A percentile compares a stretch with the other conserved stretches of the same genome.
Evolutionary conservation across 2,888 invertebrate genomes (phyloP).

Genomic region (Atrina japonica): DNA sequence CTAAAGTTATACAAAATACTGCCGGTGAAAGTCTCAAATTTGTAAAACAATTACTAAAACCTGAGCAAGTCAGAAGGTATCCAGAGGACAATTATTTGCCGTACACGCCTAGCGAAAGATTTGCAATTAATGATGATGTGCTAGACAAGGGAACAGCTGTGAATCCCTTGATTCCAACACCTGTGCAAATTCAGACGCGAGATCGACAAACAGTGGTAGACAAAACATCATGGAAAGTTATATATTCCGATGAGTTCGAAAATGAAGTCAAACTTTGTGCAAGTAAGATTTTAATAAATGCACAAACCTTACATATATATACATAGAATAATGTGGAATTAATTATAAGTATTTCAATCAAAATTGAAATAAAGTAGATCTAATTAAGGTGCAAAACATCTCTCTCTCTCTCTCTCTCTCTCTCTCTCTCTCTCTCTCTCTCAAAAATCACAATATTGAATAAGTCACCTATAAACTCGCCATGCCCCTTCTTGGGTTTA

Average conservation of each 20-base stretch:
- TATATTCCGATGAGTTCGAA: constrained; percentile 45
- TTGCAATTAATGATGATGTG: constrained; percentile 40
- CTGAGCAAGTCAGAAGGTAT: constrained; percentile 36
- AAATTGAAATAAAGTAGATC: too few relatives aligned
- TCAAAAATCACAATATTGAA: too few relatives aligned
- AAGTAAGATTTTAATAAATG: constrained; percentile 49
- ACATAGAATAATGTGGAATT: not conserved
- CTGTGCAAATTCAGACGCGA: constrained; percentile 36
- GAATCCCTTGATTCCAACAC: constrained; percentile 51
- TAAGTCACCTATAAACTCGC: too few relatives aligned
- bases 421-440: too few relatives aligned
- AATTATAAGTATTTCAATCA: too few relatives aligned
- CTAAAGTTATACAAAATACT: constrained; percentile 24
- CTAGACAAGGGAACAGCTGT: constrained; percentile 32
- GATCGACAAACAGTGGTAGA: constrained; percentile 10
- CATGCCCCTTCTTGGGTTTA: too few relatives aligned
- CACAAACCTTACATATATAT: not conserved
- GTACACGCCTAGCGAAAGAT: constrained; percentile 28
- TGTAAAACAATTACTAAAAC: constrained; percentile 31
- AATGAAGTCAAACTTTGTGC: constrained; percentile 54
- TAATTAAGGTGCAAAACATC: too few relatives aligned
- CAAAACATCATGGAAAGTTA: constrained; percentile 55
- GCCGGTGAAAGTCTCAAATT: constrained; percentile 18
- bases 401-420: too few relatives aligned
- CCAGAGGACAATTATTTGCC: constrained; percentile 34